Evolutionary conservation across 2,797 vertebrate genomes (phyloP).

Genomic region (Chromis chromis): DNA sequence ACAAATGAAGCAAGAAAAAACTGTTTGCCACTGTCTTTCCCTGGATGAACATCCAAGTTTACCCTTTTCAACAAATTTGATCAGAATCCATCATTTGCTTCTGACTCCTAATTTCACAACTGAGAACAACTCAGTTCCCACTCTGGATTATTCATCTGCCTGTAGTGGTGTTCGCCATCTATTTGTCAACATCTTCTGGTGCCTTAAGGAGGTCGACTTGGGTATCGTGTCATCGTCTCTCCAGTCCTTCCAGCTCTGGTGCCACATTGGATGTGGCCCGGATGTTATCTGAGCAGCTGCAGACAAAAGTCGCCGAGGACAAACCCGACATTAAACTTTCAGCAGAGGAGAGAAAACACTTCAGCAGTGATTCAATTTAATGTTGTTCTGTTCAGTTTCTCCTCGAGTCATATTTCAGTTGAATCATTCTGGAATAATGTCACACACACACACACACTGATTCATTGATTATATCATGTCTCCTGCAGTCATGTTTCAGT

Average conservation of each 20-base stretch:
- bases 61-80: constrained; percentile 51
- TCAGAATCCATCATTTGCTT: constrained; percentile 56
- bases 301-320: constrained; percentile 45
- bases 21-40: constrained; percentile 23
- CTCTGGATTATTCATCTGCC: constrained; percentile 38
- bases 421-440: constrained; percentile 48
- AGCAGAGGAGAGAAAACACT: constrained; percentile 45
- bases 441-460: constrained; percentile 26
- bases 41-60: constrained; percentile 38
- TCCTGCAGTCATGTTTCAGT: constrained; percentile 75
- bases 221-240: constrained; percentile 30
- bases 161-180: neutral
- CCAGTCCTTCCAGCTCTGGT: constrained; percentile 12
- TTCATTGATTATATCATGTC: constrained; percentile 72
- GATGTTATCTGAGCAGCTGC: constrained; percentile 46
- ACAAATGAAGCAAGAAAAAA: constrained; percentile 13
- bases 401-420: constrained; percentile 49
- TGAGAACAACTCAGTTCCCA: constrained; percentile 21
- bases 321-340: constrained; percentile 50
- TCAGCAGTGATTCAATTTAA: constrained; percentile 57
- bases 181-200: constrained; percentile 6
- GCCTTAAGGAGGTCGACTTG: constrained; percentile 6
- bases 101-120: constrained; percentile 12
- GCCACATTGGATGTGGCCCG: neutral
- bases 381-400: constrained; percentile 42